Conservation (phyloP, 2,113 vertebrate species). For the Notiomystis cincta region DNA sequence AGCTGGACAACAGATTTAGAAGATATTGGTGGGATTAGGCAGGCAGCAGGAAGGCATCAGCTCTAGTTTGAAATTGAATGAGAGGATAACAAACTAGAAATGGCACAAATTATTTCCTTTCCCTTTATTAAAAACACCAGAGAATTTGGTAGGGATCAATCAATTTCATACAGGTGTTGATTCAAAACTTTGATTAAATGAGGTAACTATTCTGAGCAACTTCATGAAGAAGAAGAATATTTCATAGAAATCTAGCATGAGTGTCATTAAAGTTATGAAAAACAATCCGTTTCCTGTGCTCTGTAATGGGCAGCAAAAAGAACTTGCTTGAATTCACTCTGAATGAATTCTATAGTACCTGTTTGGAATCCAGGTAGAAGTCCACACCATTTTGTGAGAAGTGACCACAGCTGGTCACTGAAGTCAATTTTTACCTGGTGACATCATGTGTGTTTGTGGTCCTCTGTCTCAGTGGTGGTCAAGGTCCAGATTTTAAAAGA, state of each 20-base stretch:
- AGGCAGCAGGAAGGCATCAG: not conserved
- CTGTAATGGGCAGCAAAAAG: not conserved
- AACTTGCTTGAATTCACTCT: not conserved
- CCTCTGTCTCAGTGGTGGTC: not conserved
- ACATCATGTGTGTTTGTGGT: not conserved
- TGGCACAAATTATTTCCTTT: not conserved
- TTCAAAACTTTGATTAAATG: not conserved
- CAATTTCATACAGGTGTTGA: not conserved
- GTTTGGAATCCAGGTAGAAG: not conserved
- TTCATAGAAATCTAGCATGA: not conserved
- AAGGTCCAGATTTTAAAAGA: not conserved
- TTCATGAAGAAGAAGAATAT: not conserved
- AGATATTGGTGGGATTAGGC: not conserved
- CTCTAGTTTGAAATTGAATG: not conserved
- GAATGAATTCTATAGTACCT: not conserved
- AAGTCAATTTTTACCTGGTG: not conserved
- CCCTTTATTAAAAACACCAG: not conserved
- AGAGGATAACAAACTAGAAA: not conserved
- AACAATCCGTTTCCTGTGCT: not conserved
- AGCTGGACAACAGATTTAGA: not conserved
- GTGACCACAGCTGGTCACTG: not conserved
- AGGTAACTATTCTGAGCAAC: not conserved
- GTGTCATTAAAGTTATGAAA: not conserved
- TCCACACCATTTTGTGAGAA: not conserved
- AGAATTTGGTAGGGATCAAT: not conserved